Percentiles rank a stretch among this genome's conserved stretches.
Evolutionary conservation across 2,888 invertebrate species (phyloP).

Genomic region (Molanna angustata): DNA sequence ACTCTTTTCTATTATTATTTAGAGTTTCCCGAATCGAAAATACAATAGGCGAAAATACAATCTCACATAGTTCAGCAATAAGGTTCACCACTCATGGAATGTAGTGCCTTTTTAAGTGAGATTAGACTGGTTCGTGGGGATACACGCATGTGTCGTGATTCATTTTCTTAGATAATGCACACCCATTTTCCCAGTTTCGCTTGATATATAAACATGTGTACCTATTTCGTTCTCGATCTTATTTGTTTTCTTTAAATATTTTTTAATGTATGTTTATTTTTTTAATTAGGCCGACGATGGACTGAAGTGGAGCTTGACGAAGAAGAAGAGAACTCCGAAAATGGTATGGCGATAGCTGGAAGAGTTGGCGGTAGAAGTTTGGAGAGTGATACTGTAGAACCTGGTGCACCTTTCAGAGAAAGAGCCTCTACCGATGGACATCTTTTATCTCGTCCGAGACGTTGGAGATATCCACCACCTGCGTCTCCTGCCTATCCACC

Average conservation of each 20-base stretch:
- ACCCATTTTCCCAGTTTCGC: too few species aligned
- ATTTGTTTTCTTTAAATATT: not conserved
- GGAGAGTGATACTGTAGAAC: constrained; percentile 46
- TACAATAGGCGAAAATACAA: too few species aligned
- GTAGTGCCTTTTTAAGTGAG: too few species aligned
- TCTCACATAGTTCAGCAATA: too few species aligned
- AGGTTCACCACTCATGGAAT: too few species aligned
- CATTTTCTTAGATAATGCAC: too few species aligned
- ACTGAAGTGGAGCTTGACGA: constrained; percentile 63
- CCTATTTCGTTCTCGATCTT: not conserved
- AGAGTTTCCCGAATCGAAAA: too few species aligned
- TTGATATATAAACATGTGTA: too few species aligned
- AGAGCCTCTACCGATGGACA: constrained; percentile 75
- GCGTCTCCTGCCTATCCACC: constrained; percentile 44
- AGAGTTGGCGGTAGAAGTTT: constrained; percentile 36
- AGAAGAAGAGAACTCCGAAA: constrained; percentile 48
- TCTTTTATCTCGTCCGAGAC: constrained; percentile 58
- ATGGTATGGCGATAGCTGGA: constrained; percentile 11
- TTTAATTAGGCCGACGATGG: constrained; percentile 55
- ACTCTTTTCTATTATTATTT: too few species aligned
- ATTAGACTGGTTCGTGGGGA: too few species aligned
- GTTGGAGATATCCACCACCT: constrained; percentile 55
- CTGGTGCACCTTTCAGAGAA: constrained; percentile 62
- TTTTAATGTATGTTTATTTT: not conserved
- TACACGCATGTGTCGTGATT: too few species aligned